A percentile compares a stretch with the other conserved stretches of the same genome.
These are phyloP conservation scores for Lordiphosa fenestrarum DNA, from an alignment of 2,888 invertebrate species.

Conservation along the genomic window DNA sequence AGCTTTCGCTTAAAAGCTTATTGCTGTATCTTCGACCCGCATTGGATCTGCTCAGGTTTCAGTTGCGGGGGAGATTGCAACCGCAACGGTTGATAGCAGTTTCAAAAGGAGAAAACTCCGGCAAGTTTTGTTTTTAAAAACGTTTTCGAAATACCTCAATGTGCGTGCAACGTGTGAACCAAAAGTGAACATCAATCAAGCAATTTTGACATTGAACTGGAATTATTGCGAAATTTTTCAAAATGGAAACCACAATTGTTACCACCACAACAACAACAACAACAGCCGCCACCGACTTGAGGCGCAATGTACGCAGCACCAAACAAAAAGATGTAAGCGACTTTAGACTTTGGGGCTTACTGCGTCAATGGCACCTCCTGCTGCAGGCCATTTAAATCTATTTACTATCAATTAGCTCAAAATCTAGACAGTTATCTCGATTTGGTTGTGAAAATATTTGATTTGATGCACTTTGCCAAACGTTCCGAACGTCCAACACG, in stretches of 20 bases:
- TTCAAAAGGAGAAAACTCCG: conserved; percentile 1
- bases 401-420: conserved; percentile 41
- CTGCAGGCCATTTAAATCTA: conserved; percentile 40
- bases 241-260: conserved; percentile 65
- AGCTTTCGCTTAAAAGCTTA: conserved; percentile 33
- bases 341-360: conserved; percentile 13
- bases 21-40: conserved; percentile 14
- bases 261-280: conserved; percentile 63
- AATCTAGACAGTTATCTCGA: conserved; percentile 6
- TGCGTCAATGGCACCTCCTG: conserved; percentile 61
- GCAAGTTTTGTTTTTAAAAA: too few species aligned
- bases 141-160: conserved; percentile 2
- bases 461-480: conserved; percentile 26
- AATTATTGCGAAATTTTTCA: conserved; percentile 14
- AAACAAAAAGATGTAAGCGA: conserved; percentile 51
- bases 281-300: conserved; percentile 34
- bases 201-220: conserved; percentile 1
- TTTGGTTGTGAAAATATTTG: conserved; percentile 32
- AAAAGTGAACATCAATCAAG: neutral
- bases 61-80: conserved; percentile 24
- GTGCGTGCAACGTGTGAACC: neutral
- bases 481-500: conserved; percentile 7
- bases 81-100: conserved; percentile 18
- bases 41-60: conserved; percentile 18
- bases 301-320: conserved; percentile 35